These are phyloP conservation scores for Camponotus pennsylvanicus DNA, from an alignment of 1,140 invertebrate species.

Conservation along the genomic window DNA sequence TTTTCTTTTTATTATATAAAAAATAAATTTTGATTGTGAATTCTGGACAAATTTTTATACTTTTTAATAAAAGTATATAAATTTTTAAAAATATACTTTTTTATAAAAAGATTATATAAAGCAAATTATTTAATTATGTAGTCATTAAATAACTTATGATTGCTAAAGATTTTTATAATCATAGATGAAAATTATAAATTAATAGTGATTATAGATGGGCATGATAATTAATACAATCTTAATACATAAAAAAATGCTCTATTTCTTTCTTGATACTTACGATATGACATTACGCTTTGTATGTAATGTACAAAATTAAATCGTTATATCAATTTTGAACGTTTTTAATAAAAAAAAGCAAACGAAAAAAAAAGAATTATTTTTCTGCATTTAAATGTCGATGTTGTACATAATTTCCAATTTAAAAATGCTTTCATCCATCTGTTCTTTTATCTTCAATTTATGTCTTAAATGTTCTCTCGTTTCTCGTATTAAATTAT, in stretches of 20 bases:
- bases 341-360: constrained; percentile 2
- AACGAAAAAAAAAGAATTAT: background rate
- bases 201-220: background rate
- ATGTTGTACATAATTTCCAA: background rate
- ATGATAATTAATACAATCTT: constrained; percentile 7
- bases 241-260: background rate
- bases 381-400: background rate
- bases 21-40: background rate
- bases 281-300: constrained; percentile 16
- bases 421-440: background rate
- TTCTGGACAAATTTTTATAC: background rate
- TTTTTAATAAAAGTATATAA: constrained; percentile 49
- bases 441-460: background rate
- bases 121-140: background rate
- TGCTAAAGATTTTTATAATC: background rate
- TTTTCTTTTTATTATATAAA: constrained; percentile 1
- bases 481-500: background rate
- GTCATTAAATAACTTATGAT: background rate
- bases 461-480: background rate
- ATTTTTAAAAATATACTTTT: background rate
- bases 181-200: background rate
- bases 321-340: background rate
- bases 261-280: constrained; percentile 6
- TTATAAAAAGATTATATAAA: background rate
- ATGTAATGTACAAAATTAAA: constrained; percentile 32